A percentile compares a stretch with the other conserved stretches of the same genome.
These are phyloP conservation scores for Pionites leucogaster DNA, from an alignment of 2,113 vertebrate species.

Conservation along the genomic window DNA sequence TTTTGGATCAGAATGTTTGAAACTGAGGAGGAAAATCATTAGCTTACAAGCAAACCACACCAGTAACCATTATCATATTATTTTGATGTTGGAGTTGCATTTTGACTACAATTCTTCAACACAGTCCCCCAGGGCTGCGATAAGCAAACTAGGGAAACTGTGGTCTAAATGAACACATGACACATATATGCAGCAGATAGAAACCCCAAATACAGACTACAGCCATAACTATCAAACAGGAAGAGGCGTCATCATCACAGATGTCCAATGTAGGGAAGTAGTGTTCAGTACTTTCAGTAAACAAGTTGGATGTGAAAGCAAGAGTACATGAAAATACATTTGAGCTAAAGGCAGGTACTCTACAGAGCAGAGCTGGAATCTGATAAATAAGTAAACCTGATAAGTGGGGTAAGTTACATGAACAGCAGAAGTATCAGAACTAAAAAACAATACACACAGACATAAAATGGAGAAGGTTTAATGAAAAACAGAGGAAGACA, in stretches of 20 bases:
- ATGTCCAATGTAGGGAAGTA: not conserved
- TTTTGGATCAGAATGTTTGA: not conserved
- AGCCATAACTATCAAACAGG: not conserved
- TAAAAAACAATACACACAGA: not conserved
- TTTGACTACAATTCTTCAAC: not conserved
- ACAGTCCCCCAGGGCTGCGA: accelerated
- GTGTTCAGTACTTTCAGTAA: not conserved
- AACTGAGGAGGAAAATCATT: not conserved
- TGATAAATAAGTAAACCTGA: not conserved
- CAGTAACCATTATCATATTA: not conserved
- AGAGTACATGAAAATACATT: not conserved
- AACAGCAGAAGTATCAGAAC: not conserved
- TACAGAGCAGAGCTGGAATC: not conserved
- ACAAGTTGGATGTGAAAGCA: not conserved
- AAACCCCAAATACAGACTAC: not conserved
- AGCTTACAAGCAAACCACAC: not conserved
- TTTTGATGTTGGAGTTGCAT: not conserved
- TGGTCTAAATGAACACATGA: not conserved
- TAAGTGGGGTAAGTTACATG: not conserved
- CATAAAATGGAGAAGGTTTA: not conserved
- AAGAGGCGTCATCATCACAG: not conserved
- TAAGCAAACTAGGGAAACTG: not conserved
- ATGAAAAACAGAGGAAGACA: not conserved
- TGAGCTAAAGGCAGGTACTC: not conserved
- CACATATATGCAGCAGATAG: accelerated